phyloP scores from a whole-genome alignment of 2,113 vertebrate genomes.

The Rhineura floridana region DNA sequence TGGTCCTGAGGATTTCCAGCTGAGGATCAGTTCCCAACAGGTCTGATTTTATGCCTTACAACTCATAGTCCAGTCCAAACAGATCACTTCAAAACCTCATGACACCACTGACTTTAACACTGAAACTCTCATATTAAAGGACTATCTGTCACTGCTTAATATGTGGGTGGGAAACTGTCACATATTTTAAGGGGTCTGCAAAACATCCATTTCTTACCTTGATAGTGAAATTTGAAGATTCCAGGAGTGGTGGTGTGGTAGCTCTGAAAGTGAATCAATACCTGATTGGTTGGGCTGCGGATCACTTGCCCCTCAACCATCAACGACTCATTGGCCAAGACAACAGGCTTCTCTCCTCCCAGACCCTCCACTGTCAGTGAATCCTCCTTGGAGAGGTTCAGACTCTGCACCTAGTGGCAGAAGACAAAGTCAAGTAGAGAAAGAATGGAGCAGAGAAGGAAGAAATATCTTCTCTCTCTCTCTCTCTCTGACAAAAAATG shows the following conservation, averaged over 20 bases:
- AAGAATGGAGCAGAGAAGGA: neutral
- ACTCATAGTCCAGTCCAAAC: neutral
- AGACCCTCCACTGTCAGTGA: constrained; percentile 84
- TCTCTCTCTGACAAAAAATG: neutral
- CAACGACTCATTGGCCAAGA: constrained; percentile 89
- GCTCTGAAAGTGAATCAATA: constrained; percentile 88
- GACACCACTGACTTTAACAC: neutral
- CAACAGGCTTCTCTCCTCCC: constrained; percentile 77
- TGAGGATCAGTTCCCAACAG: neutral
- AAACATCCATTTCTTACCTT: constrained; percentile 76
- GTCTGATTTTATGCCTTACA: neutral
- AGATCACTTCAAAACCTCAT: neutral
- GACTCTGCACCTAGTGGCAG: constrained; percentile 82
- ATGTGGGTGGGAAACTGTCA: neutral
- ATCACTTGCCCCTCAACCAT: constrained; percentile 91
- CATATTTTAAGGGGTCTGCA: neutral
- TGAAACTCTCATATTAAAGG: neutral
- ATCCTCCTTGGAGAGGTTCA: constrained; percentile 89
- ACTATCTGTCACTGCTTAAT: neutral
- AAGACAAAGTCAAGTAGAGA: neutral
- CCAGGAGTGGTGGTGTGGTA: constrained; percentile 81
- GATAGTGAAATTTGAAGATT: constrained; percentile 88
- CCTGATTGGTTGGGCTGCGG: constrained; percentile 89
- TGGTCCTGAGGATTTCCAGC: neutral
- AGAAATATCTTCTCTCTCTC: no score